Conservation (phyloP, 2,888 invertebrate genomes). For the Amphipoea oculea region DNA sequence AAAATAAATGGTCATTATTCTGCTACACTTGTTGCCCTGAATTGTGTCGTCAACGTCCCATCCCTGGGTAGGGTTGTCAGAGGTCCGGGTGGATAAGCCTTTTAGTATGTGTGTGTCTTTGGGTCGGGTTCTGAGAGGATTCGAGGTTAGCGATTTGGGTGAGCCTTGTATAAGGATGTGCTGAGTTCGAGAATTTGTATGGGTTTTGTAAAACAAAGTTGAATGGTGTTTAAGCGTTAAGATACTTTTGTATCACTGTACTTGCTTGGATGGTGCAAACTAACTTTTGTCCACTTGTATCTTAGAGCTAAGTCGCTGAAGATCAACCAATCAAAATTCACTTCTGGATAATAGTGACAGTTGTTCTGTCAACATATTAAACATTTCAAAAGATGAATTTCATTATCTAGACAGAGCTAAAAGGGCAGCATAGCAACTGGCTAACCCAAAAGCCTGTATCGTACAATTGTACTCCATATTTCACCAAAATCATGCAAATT, state of each 20-base stretch:
- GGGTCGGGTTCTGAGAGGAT: slow-evolving; percentile 34
- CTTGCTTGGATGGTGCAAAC: background rate
- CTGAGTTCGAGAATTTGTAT: slow-evolving; percentile 2
- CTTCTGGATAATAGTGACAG: background rate
- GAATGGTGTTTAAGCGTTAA: background rate
- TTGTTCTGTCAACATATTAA: background rate
- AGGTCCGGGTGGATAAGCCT: slow-evolving; percentile 38
- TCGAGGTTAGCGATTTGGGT: slow-evolving; percentile 17
- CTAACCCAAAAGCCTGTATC: background rate
- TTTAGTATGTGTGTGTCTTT: slow-evolving; percentile 44
- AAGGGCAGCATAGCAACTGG: background rate
- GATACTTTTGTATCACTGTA: background rate
- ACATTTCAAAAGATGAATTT: background rate
- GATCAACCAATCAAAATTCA: background rate
- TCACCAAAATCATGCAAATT: slow-evolving; percentile 29
- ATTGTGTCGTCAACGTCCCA: slow-evolving; percentile 68
- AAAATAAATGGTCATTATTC: slow-evolving; percentile 72
- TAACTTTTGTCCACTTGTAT: background rate
- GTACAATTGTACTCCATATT: background rate
- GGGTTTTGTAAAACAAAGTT: background rate
- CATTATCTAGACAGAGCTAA: background rate
- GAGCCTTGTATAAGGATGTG: slow-evolving; percentile 41
- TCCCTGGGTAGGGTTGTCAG: slow-evolving; percentile 63
- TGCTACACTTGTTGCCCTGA: slow-evolving; percentile 69
- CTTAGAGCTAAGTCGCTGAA: background rate